A percentile compares a stretch with the other conserved stretches of the same genome.
These are phyloP conservation scores for Pediacus dermestoides DNA, from an alignment of 2,888 invertebrate species.

Conservation along the genomic window DNA sequence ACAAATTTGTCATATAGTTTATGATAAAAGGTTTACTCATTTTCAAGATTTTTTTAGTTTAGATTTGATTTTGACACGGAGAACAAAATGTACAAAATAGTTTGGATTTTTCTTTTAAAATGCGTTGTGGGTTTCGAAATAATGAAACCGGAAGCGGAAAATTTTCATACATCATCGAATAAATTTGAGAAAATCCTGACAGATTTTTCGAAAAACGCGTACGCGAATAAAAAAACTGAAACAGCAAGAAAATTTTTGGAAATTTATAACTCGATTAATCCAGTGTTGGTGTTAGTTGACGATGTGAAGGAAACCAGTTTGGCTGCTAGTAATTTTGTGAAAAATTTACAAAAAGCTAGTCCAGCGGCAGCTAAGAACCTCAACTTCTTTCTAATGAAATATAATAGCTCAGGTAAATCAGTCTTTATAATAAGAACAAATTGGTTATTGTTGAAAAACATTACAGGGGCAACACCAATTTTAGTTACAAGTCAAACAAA, in stretches of 20 bases:
- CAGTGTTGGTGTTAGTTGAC: conserved; percentile 37
- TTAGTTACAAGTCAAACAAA: conserved; percentile 30
- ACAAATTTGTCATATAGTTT: conserved; percentile 38
- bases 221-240: conserved; percentile 19
- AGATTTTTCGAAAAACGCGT: conserved; percentile 3
- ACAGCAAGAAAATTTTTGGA: conserved; percentile 22
- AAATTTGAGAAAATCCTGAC: too few species aligned
- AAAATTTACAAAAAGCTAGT: conserved; percentile 22
- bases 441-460: background rate
- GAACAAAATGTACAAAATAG: too few species aligned
- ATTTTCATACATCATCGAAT: background rate
- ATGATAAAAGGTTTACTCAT: conserved; percentile 28
- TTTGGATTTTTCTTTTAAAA: too few species aligned
- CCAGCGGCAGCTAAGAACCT: conserved; percentile 18
- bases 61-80: too few species aligned
- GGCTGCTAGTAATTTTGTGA: conserved; percentile 30
- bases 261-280: conserved; percentile 25
- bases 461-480: conserved; percentile 34
- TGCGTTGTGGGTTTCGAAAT: too few species aligned
- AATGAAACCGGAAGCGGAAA: background rate
- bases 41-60: conserved; percentile 10
- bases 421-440: background rate
- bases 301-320: conserved; percentile 28
- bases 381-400: conserved; percentile 40
- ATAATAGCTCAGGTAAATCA: conserved; percentile 40